Percentiles rank a stretch among this genome's conserved stretches.
These are phyloP conservation scores for Drosophila arizonae DNA, from an alignment of 1,140 invertebrate genomes.

Conservation along the genomic window DNA sequence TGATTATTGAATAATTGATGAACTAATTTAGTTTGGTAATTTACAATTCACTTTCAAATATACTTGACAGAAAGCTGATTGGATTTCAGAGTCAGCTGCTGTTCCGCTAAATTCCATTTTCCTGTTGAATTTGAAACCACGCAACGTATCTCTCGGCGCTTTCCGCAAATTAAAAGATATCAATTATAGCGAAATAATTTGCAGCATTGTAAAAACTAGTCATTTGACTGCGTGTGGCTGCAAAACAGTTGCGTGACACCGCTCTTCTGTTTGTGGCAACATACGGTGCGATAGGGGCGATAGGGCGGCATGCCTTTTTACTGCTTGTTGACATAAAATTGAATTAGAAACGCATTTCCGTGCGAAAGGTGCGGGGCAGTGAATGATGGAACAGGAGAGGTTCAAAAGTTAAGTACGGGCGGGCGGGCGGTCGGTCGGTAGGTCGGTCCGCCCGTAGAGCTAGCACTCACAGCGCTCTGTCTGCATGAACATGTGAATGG, in stretches of 20 bases:
- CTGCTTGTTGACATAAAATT: constrained; percentile 71
- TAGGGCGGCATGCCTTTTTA: constrained; percentile 24
- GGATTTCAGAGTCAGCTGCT: background rate
- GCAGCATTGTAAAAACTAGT: constrained; percentile 56
- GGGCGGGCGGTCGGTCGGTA: background rate
- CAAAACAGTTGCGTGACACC: constrained; percentile 41
- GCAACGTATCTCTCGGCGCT: constrained; percentile 39
- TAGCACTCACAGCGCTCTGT: constrained; percentile 1
- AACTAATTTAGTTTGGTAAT: constrained; percentile 15
- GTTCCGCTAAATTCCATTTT: constrained; percentile 2
- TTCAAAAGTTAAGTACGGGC: constrained; percentile 27
- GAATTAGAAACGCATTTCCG: constrained; percentile 76
- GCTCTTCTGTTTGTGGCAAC: constrained; percentile 48
- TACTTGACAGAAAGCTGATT: background rate
- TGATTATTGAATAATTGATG: too few relatives aligned
- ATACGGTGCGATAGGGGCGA: constrained; percentile 31
- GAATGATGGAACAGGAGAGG: background rate
- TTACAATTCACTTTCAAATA: constrained; percentile 8
- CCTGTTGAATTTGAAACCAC: background rate
- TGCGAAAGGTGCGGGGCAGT: background rate
- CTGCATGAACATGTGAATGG: constrained; percentile 10
- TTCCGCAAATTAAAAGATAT: constrained; percentile 78
- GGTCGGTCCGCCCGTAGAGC: background rate
- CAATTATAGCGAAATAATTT: constrained; percentile 74
- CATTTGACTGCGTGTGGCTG: constrained; percentile 27